Percentiles rank a stretch among this genome's conserved stretches.
phyloP scores from a whole-genome alignment of 2,888 invertebrate species.

The Sisyra terminalis region DNA sequence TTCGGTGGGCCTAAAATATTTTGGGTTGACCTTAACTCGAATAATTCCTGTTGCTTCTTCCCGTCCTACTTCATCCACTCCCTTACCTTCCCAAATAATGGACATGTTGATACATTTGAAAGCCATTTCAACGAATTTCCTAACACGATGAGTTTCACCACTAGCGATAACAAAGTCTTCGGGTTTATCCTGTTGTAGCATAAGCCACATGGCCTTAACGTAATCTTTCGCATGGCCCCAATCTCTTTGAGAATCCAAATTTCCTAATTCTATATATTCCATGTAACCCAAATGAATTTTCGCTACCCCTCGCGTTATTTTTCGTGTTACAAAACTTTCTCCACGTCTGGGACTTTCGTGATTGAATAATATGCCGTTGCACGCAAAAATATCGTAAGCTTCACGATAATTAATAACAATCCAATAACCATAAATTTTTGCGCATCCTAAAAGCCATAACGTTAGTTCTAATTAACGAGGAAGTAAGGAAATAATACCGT shows the following conservation, averaged over 20 bases:
- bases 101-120: slow-evolving; percentile 68
- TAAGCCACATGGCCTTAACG: slow-evolving; percentile 99
- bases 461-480: background rate
- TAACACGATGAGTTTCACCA: slow-evolving; percentile 85
- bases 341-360: slow-evolving; percentile 92
- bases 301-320: slow-evolving; percentile 93
- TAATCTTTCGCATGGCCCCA: slow-evolving; percentile 98
- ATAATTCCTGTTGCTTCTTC: slow-evolving; percentile 51
- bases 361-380: slow-evolving; percentile 92
- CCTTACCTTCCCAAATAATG: slow-evolving; percentile 79
- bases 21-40: slow-evolving; percentile 78
- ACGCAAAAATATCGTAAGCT: slow-evolving; percentile 88
- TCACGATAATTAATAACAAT: slow-evolving; percentile 91
- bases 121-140: slow-evolving; percentile 88
- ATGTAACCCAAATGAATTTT: slow-evolving; percentile 85
- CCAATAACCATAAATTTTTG: slow-evolving; percentile 93
- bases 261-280: slow-evolving; percentile 77
- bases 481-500: slow-evolving; percentile 44
- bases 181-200: slow-evolving; percentile 83
- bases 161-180: slow-evolving; percentile 98
- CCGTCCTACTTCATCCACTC: slow-evolving; percentile 64
- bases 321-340: slow-evolving; percentile 96
- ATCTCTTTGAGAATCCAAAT: slow-evolving; percentile 87
- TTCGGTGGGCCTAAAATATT: slow-evolving; percentile 95
- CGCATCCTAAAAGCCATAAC: slow-evolving; percentile 56